Percentiles rank a stretch among this genome's conserved stretches.
phyloP scores from a whole-genome alignment of 2,888 invertebrate genomes.

The Erebia palarica region DNA sequence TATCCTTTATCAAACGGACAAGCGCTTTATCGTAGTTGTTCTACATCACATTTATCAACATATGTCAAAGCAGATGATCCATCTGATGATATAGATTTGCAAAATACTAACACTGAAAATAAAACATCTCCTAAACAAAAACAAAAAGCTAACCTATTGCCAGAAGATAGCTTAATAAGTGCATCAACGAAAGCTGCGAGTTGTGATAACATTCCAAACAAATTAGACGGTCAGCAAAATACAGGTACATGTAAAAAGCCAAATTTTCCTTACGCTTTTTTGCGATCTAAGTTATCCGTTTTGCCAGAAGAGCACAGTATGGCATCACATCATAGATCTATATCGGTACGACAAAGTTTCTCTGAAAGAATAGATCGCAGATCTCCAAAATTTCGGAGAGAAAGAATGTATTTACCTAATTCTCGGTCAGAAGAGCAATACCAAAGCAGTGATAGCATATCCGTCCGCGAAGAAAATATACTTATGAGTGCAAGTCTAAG shows the following conservation, averaged over 20 bases:
- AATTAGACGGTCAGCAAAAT: slow-evolving; percentile 76
- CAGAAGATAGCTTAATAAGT: slow-evolving; percentile 67
- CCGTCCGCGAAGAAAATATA: slow-evolving; percentile 74
- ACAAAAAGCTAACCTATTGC: slow-evolving; percentile 52
- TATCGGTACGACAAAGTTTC: slow-evolving; percentile 78
- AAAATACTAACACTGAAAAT: slow-evolving; percentile 69
- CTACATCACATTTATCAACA: slow-evolving; percentile 88
- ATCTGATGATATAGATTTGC: slow-evolving; percentile 88
- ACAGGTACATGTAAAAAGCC: slow-evolving; percentile 82
- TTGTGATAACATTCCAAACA: slow-evolving; percentile 86
- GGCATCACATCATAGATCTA: slow-evolving; percentile 74
- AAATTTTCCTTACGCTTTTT: slow-evolving; percentile 89
- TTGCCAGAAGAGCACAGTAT: slow-evolving; percentile 88
- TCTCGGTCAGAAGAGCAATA: slow-evolving; percentile 85
- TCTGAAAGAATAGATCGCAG: slow-evolving; percentile 76
- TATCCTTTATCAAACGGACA: slow-evolving; percentile 73
- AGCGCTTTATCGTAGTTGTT: slow-evolving; percentile 87
- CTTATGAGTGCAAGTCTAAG: slow-evolving; percentile 66
- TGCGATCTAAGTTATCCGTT: slow-evolving; percentile 89
- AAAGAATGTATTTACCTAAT: slow-evolving; percentile 70
- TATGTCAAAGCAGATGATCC: slow-evolving; percentile 91
- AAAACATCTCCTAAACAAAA: slow-evolving; percentile 67
- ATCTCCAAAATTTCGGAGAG: slow-evolving; percentile 72
- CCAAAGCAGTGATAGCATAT: slow-evolving; percentile 77
- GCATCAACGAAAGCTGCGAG: slow-evolving; percentile 85